phyloP scores from a whole-genome alignment of 2,797 vertebrate genomes.

The Melopsittacus undulatus region DNA sequence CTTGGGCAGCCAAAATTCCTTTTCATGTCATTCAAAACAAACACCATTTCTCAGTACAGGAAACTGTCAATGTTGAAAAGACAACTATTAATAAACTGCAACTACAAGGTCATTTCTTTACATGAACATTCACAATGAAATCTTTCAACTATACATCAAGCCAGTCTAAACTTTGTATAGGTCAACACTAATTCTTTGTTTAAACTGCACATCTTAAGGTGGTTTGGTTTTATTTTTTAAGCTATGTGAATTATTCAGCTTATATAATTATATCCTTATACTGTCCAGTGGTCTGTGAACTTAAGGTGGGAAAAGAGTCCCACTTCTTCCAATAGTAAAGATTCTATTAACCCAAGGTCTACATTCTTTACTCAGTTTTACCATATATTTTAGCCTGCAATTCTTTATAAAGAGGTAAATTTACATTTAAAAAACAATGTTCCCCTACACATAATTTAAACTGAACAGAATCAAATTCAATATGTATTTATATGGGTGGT shows the following conservation, averaged over 20 bases:
- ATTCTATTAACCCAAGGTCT: background rate
- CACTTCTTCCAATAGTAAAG: background rate
- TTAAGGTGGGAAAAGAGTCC: background rate
- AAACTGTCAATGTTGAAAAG: background rate
- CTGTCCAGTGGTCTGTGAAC: background rate
- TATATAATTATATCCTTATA: background rate
- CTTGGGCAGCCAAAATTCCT: background rate
- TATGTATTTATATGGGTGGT: background rate
- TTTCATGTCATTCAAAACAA: background rate
- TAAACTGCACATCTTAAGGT: background rate
- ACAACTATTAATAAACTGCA: background rate
- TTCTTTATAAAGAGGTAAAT: background rate
- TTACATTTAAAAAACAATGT: background rate
- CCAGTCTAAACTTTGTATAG: background rate
- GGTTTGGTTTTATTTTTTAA: background rate
- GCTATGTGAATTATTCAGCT: background rate
- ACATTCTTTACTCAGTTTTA: background rate
- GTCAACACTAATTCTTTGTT: background rate
- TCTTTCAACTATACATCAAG: background rate
- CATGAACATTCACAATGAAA: background rate
- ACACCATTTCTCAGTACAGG: background rate
- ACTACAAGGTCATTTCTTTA: background rate
- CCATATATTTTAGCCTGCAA: background rate
- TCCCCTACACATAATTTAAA: background rate
- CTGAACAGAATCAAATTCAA: background rate